phyloP scores from a whole-genome alignment of 2,888 invertebrate species.

The Caenorhabditis sp. region DNA sequence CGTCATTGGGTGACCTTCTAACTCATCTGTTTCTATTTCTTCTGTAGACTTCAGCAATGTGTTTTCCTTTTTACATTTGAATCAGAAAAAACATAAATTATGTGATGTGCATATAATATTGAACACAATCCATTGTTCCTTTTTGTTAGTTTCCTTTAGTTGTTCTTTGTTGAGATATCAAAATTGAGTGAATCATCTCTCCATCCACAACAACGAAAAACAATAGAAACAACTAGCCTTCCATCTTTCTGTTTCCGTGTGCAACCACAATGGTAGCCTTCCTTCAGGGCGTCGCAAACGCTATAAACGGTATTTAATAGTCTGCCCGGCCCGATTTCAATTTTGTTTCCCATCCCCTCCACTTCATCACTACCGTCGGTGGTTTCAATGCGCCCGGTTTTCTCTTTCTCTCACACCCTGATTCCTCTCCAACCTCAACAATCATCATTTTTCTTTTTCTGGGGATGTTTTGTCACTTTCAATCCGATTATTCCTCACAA shows the following conservation, averaged over 20 bases:
- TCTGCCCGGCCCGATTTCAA: conserved; percentile 14
- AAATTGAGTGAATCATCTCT: not conserved
- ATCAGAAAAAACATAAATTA: too few species aligned
- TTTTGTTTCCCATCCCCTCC: conserved; percentile 33
- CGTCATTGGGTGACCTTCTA: conserved; percentile 63
- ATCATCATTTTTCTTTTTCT: conserved; percentile 15
- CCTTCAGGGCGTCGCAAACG: not conserved
- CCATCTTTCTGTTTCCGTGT: too few species aligned
- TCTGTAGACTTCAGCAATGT: too few species aligned
- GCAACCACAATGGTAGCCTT: too few species aligned
- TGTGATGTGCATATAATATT: too few species aligned
- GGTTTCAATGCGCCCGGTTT: conserved; percentile 30
- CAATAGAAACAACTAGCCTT: too few species aligned
- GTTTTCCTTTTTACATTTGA: too few species aligned
- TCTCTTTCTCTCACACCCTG: conserved; percentile 15
- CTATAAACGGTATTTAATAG: conserved; percentile 51
- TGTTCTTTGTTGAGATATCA: not conserved
- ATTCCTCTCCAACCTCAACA: conserved; percentile 1
- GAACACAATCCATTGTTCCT: too few species aligned
- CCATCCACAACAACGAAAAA: not conserved
- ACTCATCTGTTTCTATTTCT: conserved; percentile 44
- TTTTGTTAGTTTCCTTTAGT: not conserved
- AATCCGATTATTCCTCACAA: conserved; percentile 12
- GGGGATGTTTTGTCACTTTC: conserved; percentile 47
- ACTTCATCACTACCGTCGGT: conserved; percentile 22